Conservation (phyloP, 2,888 invertebrate genomes). For the Nymphalis c-album region DNA sequence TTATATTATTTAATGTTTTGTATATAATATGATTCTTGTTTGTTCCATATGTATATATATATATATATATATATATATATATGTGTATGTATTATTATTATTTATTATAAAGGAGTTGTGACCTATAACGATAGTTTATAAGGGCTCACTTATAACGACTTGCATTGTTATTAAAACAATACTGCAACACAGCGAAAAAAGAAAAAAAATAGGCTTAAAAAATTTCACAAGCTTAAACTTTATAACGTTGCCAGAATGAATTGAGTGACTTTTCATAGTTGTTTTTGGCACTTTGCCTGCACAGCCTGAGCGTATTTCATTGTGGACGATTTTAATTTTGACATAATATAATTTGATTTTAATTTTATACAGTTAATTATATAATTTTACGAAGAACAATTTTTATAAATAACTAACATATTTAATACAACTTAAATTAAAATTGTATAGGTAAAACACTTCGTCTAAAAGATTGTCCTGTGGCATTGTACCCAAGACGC, state of each 20-base stretch:
- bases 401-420: too few species aligned
- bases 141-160: conserved; percentile 1
- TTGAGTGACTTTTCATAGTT: conserved; percentile 31
- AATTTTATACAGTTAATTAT: not conserved
- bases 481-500: too few species aligned
- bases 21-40: too few species aligned
- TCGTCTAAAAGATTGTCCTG: too few species aligned
- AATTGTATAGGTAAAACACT: too few species aligned
- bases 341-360: not conserved
- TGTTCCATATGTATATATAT: too few species aligned
- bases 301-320: not conserved
- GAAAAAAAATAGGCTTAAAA: conserved; percentile 11
- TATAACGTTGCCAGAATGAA: conserved; percentile 20
- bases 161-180: conserved; percentile 8
- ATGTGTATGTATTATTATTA: too few species aligned
- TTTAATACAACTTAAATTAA: too few species aligned
- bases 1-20: too few species aligned
- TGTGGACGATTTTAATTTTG: not conserved
- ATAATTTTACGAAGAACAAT: not conserved
- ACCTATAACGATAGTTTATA: not conserved
- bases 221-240: conserved; percentile 20
- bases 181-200: not conserved
- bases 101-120: too few species aligned
- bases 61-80: too few species aligned
- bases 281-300: conserved; percentile 29